These are phyloP conservation scores for Aurelia sp. DNA, from an alignment of 30 jellyfish, hydroid and myxozoan species.

Conservation along the genomic window DNA sequence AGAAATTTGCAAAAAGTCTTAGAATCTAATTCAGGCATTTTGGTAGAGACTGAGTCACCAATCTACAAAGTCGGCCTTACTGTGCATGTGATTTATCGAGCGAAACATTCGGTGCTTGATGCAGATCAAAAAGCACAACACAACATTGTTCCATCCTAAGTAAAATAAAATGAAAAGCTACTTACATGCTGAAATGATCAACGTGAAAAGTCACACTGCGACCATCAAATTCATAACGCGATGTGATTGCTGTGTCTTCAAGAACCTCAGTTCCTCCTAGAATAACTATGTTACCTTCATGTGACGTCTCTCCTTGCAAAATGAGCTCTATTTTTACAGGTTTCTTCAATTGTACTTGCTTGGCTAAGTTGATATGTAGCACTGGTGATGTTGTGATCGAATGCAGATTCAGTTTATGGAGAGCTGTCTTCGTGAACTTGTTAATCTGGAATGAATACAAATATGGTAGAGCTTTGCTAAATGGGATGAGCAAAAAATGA, in stretches of 20 bases:
- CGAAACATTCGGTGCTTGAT: too few relatives aligned
- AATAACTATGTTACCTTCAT: slow-evolving; percentile 4
- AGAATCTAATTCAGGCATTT: too few relatives aligned
- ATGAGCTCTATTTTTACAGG: slow-evolving; percentile 27
- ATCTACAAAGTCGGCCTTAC: too few relatives aligned
- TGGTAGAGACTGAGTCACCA: too few relatives aligned
- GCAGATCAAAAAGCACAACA: too few relatives aligned
- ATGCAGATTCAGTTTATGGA: background rate
- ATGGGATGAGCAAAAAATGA: too few relatives aligned
- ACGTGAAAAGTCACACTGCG: slow-evolving; percentile 5
- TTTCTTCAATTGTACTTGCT: background rate
- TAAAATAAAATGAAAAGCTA: background rate
- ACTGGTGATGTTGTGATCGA: slow-evolving; percentile 18
- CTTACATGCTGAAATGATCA: slow-evolving; percentile 31
- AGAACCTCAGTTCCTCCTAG: slow-evolving; percentile 9
- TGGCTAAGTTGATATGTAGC: background rate
- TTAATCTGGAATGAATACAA: slow-evolving; percentile 1
- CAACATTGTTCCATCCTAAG: too few relatives aligned
- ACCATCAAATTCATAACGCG: background rate
- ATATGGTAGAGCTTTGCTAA: background rate
- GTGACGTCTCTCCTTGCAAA: background rate
- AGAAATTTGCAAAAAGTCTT: too few relatives aligned
- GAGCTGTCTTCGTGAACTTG: slow-evolving; percentile 16
- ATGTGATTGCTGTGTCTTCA: background rate
- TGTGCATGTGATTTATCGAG: too few relatives aligned